Evolutionary conservation across 2,797 vertebrate species (phyloP).

Genomic region (Rhadinocentrus ornatus): DNA sequence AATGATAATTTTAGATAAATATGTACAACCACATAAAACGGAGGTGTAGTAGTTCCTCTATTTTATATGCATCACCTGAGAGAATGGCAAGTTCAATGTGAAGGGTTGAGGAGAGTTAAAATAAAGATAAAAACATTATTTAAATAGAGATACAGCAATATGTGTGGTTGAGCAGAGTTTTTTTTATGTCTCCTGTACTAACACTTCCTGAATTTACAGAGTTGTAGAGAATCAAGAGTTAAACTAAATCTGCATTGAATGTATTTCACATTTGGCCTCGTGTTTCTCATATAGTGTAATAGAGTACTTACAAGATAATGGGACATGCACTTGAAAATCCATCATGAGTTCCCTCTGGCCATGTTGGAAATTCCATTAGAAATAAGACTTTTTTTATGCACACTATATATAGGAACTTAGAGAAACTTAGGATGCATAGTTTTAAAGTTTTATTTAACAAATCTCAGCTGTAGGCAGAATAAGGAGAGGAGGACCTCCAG

Average conservation of each 20-base stretch:
- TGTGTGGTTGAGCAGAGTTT: neutral
- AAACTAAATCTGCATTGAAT: neutral
- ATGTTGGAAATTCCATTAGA: conserved; percentile 14
- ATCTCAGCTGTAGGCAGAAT: neutral
- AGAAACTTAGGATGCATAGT: neutral
- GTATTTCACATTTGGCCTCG: conserved; percentile 2
- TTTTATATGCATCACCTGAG: neutral
- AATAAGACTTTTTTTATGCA: conserved; percentile 9
- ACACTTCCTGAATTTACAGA: neutral
- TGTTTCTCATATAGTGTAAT: neutral
- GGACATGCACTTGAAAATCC: neutral
- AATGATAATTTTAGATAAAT: neutral
- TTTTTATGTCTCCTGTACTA: neutral
- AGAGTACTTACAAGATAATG: neutral
- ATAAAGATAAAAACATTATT: neutral
- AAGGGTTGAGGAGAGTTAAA: neutral
- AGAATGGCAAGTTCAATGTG: neutral
- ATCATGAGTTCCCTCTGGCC: neutral
- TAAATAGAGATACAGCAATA: no score
- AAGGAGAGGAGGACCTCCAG: neutral
- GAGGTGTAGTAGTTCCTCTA: neutral
- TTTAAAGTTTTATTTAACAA: neutral
- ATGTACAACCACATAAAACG: neutral
- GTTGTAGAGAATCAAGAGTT: neutral
- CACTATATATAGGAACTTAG: conserved; percentile 5